A percentile compares a stretch with the other conserved stretches of the same genome.
Conservation (phyloP, 1,140 invertebrate genomes). For the Nebria ingens region DNA sequence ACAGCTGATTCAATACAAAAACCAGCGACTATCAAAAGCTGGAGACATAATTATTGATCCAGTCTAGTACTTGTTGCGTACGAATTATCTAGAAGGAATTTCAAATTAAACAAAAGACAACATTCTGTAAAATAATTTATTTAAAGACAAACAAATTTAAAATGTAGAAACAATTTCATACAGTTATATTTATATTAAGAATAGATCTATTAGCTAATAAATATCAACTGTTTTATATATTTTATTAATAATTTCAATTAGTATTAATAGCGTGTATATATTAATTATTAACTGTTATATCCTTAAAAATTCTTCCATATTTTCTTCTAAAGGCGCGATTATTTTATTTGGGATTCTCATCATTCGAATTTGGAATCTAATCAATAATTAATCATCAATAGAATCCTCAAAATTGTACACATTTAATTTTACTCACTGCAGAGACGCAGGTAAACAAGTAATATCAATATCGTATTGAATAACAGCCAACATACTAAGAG, state of each 20-base stretch:
- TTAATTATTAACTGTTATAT: too few relatives aligned
- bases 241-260: too few relatives aligned
- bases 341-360: neutral
- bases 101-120: too few relatives aligned
- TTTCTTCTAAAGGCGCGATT: neutral
- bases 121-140: too few relatives aligned
- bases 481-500: constrained; percentile 51
- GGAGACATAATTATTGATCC: neutral
- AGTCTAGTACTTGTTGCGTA: too few relatives aligned
- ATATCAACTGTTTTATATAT: too few relatives aligned
- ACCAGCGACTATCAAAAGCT: neutral
- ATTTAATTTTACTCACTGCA: constrained; percentile 40
- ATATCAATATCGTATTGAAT: constrained; percentile 51
- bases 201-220: too few relatives aligned
- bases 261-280: too few relatives aligned
- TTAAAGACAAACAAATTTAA: too few relatives aligned
- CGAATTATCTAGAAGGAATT: too few relatives aligned
- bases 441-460: constrained; percentile 45
- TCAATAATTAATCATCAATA: neutral
- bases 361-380: neutral
- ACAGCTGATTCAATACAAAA: neutral
- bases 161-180: too few relatives aligned
- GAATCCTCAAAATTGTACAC: neutral
- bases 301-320: neutral
- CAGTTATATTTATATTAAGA: too few relatives aligned